Evolutionary conservation across 2,113 vertebrate species (phyloP).

Genomic region (Phocoena phocoena): DNA sequence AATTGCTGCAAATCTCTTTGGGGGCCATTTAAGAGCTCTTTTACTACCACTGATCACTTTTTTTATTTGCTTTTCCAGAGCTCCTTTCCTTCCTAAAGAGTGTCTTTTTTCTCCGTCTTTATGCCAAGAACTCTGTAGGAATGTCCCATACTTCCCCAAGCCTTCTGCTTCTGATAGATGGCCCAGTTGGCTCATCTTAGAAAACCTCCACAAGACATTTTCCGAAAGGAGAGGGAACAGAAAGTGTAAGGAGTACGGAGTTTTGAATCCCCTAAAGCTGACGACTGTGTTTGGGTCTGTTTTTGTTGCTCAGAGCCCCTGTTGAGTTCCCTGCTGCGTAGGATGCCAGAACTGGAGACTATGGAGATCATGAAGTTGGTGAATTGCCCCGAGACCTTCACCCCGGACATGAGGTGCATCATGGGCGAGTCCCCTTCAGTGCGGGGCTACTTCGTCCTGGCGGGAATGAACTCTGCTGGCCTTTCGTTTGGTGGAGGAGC

Average conservation of each 20-base stretch:
- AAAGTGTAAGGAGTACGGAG: no score
- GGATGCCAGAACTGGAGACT: conserved; percentile 91
- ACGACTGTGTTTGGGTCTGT: conserved; percentile 41
- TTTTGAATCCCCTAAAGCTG: no score
- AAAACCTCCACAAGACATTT: background rate
- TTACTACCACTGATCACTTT: no score
- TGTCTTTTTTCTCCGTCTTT: background rate
- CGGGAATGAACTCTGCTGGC: conserved; percentile 97
- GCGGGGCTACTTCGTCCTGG: conserved; percentile 93
- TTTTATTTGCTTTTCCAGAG: background rate
- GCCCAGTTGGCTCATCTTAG: background rate
- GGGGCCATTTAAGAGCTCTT: background rate
- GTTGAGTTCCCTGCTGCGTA: conserved; percentile 90
- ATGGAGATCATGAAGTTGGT: conserved; percentile 95
- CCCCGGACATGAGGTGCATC: conserved; percentile 93
- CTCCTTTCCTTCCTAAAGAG: background rate
- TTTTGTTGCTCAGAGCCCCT: conserved; percentile 89
- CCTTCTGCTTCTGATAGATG: conserved; percentile 40
- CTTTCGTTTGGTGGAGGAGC: conserved; percentile 94
- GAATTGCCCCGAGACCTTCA: conserved; percentile 97
- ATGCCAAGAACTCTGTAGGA: background rate
- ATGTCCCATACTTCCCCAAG: background rate
- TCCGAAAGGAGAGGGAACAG: no score
- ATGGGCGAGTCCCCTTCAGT: conserved; percentile 94
- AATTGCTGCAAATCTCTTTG: background rate